A percentile compares a stretch with the other conserved stretches of the same genome.
Evolutionary conservation across 2,113 vertebrate species (phyloP).

Genomic region (Phylloscopus whistleri): DNA sequence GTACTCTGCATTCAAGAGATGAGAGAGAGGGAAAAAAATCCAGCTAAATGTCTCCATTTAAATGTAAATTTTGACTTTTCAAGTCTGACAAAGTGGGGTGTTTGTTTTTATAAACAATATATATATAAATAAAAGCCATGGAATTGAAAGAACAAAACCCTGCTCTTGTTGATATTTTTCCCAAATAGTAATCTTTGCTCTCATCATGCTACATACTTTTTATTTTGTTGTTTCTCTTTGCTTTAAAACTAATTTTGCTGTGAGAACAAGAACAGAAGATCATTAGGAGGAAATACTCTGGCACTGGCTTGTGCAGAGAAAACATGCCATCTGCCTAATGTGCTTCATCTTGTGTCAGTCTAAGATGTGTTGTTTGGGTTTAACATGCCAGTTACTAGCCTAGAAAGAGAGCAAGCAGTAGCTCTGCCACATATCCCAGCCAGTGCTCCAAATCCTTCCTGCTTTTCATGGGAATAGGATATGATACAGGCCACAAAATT

Average conservation of each 20-base stretch:
- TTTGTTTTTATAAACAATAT: conserved; percentile 47
- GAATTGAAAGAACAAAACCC: conserved; percentile 17
- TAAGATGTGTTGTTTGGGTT: conserved; percentile 36
- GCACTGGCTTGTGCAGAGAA: conserved; percentile 3
- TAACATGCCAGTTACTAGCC: conserved; percentile 32
- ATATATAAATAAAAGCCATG: not conserved
- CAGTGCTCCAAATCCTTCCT: not conserved
- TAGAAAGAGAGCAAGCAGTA: conserved; percentile 2
- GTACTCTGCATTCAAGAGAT: conserved; percentile 16
- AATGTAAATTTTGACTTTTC: conserved; percentile 70
- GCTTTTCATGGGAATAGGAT: not conserved
- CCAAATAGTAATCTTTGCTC: conserved; percentile 4
- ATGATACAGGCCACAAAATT: not conserved
- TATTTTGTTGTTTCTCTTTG: conserved; percentile 7
- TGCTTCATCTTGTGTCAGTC: conserved; percentile 46
- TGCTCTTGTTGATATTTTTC: conserved; percentile 9
- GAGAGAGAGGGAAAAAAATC: not conserved
- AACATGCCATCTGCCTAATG: conserved; percentile 60
- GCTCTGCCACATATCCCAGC: not conserved
- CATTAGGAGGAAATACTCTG: conserved; percentile 10
- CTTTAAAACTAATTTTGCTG: conserved; percentile 51
- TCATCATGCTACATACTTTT: not conserved
- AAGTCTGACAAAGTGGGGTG: conserved; percentile 37
- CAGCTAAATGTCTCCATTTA: conserved; percentile 62
- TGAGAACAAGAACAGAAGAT: conserved; percentile 35